Evolutionary conservation across 64 coral and sea anemone species (phyloP).

Genomic region (Acropora tenuis): DNA sequence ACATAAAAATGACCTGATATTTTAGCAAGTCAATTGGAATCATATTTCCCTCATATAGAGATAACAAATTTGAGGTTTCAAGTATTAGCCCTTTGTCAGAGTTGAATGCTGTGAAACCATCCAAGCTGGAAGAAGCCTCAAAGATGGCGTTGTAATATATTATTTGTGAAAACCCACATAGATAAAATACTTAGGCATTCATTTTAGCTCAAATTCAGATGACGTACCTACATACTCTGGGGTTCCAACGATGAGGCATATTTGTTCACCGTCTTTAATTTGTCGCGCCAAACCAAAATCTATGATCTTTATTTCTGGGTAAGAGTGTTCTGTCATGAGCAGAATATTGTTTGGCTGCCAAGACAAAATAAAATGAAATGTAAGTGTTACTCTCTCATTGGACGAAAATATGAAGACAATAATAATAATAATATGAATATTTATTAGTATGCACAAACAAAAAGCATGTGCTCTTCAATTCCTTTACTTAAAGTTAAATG

Average conservation of each 20-base stretch:
- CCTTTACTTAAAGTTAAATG: neutral
- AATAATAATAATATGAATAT: neutral
- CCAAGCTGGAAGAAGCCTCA: no score
- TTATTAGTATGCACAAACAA: neutral
- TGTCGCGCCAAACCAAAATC: slow-evolving; percentile 93
- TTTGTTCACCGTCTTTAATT: slow-evolving; percentile 89
- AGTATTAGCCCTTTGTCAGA: neutral
- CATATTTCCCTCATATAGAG: neutral
- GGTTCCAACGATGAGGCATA: slow-evolving; percentile 93
- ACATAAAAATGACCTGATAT: no score
- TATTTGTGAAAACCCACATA: no score
- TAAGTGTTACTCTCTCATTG: neutral
- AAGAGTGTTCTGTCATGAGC: slow-evolving; percentile 77
- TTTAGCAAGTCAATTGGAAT: no score
- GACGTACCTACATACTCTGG: slow-evolving; percentile 92
- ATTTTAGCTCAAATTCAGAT: no score
- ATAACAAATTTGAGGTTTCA: neutral
- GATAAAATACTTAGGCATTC: no score
- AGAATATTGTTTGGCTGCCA: slow-evolving; percentile 91
- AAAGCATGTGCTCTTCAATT: neutral
- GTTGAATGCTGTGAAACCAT: neutral
- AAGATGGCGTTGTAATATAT: no score
- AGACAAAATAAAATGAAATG: neutral
- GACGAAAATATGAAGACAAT: neutral
- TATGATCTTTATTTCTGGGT: slow-evolving; percentile 93